Evolutionary conservation across 2,797 vertebrate genomes (phyloP).

Genomic region (Champsocephalus gunnari): DNA sequence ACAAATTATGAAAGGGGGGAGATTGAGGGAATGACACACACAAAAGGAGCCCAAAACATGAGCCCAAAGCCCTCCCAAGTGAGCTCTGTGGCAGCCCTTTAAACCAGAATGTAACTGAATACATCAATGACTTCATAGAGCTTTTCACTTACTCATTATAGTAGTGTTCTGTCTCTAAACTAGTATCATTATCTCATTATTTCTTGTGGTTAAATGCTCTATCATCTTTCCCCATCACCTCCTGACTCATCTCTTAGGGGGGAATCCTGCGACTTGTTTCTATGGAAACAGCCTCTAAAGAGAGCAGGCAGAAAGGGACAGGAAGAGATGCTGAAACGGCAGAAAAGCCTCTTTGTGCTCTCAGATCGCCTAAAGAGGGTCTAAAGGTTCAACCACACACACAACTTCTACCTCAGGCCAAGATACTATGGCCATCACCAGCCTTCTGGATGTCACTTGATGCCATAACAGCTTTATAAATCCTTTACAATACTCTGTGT

Average conservation of each 20-base stretch:
- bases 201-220: conserved; percentile 8
- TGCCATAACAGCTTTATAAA: background rate
- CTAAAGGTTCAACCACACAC: conserved; percentile 21
- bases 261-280: conserved; percentile 68
- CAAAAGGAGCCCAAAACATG: no score
- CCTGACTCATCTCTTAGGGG: conserved; percentile 27
- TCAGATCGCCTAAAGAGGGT: conserved; percentile 19
- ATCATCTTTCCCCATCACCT: conserved; percentile 33
- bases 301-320: conserved; percentile 48
- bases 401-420: conserved; percentile 39
- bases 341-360: conserved; percentile 73
- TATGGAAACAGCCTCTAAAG: conserved; percentile 76
- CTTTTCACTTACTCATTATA: background rate
- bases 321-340: conserved; percentile 67
- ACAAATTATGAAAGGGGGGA: no score
- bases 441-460: conserved; percentile 5
- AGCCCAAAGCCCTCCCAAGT: no score
- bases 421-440: conserved; percentile 9
- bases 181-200: conserved; percentile 13
- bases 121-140: background rate
- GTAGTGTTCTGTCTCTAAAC: background rate
- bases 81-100: no score
- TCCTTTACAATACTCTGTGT: background rate
- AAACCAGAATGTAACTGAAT: background rate
- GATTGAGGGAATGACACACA: no score